These are phyloP conservation scores for Drosophila pectinifera DNA, from an alignment of 1,140 invertebrate genomes.

Conservation along the genomic window DNA sequence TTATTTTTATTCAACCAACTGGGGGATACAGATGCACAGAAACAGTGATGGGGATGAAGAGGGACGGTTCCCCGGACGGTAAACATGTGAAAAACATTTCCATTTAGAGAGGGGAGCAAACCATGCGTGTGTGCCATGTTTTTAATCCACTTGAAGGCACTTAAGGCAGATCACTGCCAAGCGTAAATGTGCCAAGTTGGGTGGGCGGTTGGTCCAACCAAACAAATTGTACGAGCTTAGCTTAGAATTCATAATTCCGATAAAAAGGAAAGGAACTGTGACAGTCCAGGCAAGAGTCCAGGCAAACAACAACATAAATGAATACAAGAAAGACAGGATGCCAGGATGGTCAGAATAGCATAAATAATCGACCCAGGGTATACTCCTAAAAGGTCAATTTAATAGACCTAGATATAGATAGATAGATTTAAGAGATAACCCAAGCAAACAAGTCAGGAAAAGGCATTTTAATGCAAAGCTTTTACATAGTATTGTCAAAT, in stretches of 20 bases:
- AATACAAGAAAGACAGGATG: not conserved
- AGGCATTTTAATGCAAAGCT: not conserved
- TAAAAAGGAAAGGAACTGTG: conserved; percentile 11
- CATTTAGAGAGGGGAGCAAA: conserved; percentile 32
- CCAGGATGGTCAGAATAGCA: conserved; percentile 11
- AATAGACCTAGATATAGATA: too few relatives aligned
- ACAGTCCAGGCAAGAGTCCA: too few relatives aligned
- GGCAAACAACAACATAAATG: conserved; percentile 15
- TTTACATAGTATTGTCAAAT: not conserved
- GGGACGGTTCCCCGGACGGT: conserved; percentile 25
- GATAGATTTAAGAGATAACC: conserved; percentile 2
- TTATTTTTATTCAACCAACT: too few relatives aligned
- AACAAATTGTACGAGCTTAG: conserved; percentile 33
- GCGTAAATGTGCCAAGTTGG: conserved; percentile 49
- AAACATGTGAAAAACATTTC: conserved; percentile 65
- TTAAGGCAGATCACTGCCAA: conserved; percentile 62
- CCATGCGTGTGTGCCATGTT: conserved; percentile 50
- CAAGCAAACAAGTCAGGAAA: conserved; percentile 4
- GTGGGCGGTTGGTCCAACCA: not conserved
- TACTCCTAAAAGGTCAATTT: conserved; percentile 26
- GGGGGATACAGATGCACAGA: not conserved
- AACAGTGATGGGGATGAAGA: not conserved
- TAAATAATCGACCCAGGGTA: conserved; percentile 12
- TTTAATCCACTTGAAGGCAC: conserved; percentile 78
- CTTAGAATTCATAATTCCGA: conserved; percentile 63